These are phyloP conservation scores for Pomatostomus ruficeps DNA, from an alignment of 2,113 vertebrate species.

Conservation along the genomic window DNA sequence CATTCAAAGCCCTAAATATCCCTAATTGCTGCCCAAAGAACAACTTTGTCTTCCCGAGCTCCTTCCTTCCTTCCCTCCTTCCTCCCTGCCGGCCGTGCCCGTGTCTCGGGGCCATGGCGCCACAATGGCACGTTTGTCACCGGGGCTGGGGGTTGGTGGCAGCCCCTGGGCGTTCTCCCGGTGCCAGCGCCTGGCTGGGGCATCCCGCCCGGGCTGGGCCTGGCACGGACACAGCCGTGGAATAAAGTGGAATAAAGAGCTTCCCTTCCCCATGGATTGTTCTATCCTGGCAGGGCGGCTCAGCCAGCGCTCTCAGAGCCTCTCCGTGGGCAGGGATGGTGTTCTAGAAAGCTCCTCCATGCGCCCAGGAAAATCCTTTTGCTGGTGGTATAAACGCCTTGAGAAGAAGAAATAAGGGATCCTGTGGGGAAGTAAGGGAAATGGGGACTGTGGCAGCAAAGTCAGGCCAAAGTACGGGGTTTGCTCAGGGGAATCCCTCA, in stretches of 20 bases:
- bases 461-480: rapidly evolving
- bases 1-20: conserved; percentile 38
- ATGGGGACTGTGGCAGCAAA: neutral
- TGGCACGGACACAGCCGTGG: neutral
- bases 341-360: neutral
- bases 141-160: neutral
- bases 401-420: neutral
- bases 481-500: neutral
- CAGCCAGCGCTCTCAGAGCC: neutral
- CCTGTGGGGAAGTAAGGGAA: rapidly evolving
- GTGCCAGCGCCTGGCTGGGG: neutral
- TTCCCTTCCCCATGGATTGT: neutral
- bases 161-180: neutral
- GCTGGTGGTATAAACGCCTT: neutral
- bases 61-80: conserved; percentile 38
- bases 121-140: neutral
- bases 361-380: neutral
- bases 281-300: neutral
- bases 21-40: conserved; percentile 35
- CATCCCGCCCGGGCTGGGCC: neutral
- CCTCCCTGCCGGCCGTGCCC: neutral
- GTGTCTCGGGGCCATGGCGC: neutral
- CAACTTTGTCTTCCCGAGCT: conserved; percentile 35
- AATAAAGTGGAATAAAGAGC: neutral
- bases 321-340: neutral